Evolutionary conservation across 2,113 vertebrate genomes (phyloP), one percentile per base, ranked within the genome.

Genomic region (Bujurquina vittata): DNA sequence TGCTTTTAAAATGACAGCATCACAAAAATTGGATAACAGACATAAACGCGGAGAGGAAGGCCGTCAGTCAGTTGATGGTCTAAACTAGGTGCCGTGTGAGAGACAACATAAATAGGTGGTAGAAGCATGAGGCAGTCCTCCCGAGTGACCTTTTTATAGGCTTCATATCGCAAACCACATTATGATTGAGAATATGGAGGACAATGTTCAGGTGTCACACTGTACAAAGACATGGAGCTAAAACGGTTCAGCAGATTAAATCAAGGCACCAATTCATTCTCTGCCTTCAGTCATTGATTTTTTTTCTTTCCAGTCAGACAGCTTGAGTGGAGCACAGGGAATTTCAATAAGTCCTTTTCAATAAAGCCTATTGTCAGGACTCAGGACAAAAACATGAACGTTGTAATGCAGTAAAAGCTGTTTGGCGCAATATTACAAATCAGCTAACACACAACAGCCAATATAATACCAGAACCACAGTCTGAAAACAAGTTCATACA

Each of bases 201-300:
- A 46, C 63, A 46, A 43, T 10, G 0, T 67, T 26, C 22, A 0
- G 22, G 63, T 46, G 63, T 67, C 63, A 67, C 40, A 26, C 40
- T 26, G 40, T 67, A 46, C 63, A 67, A 46, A 65, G 1, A 67
- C 14, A 26, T 0, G 22, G 3, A 46, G 29, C 56, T 40, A n/a
- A 62, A 75, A 81, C 6, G 1, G 10, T 52, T 11, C 0, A 37
- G 60, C 7, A 35, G 56, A 60, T 60, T 52, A 63, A 75, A 54
- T 62, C 4, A 43, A 65, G 35, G 5, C 3, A 65, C 26, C 37
- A 65, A 65, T 82, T 26, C 57, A 5, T 62, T 20, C 10, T 29
- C n/a, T 54, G 10, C 7, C 54, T 43, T 65, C 59, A 75, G 33
- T 40, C 26, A 76, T 58, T 82, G 37, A 58, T 83, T 76, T 83